These are phyloP conservation scores for Poecile montanus DNA, from an alignment of 2,797 vertebrate genomes.

Conservation along the genomic window DNA sequence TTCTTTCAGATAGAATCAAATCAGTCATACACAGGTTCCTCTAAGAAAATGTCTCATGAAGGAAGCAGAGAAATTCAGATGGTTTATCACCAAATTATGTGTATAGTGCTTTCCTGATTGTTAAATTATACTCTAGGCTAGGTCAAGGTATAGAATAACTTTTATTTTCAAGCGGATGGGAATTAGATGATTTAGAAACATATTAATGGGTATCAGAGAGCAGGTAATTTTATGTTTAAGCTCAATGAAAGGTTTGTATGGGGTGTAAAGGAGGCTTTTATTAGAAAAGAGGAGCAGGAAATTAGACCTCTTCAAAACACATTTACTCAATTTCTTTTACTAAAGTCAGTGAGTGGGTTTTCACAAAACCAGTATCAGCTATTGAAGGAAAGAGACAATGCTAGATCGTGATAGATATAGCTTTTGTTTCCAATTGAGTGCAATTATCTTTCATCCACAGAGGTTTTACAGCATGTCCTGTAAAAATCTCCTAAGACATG, in stretches of 20 bases:
- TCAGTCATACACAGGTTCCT: conserved; percentile 9
- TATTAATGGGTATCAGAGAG: conserved; percentile 40
- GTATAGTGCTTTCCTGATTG: conserved; percentile 38
- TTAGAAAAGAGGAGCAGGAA: conserved; percentile 1
- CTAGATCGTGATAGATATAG: not conserved
- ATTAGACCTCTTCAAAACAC: not conserved
- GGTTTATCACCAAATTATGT: conserved; percentile 54
- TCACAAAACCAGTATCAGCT: not conserved
- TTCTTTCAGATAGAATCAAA: not conserved
- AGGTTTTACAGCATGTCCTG: not conserved
- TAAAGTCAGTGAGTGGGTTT: not conserved
- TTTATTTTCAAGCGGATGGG: conserved; percentile 39
- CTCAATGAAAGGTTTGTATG: not conserved
- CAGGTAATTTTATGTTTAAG: conserved; percentile 50
- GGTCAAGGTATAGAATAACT: conserved; percentile 53
- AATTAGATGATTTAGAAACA: conserved; percentile 36
- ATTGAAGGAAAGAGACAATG: not conserved
- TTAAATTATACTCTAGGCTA: conserved; percentile 52
- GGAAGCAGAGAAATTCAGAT: conserved; percentile 26
- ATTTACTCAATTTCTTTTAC: not conserved
- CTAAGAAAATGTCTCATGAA: not conserved
- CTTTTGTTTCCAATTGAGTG: not conserved
- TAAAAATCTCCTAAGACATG: not conserved
- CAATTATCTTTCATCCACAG: not conserved
- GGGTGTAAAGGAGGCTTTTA: not conserved